Evolutionary conservation across 2,113 vertebrate genomes (phyloP).

Genomic region (Guaruba guarouba): DNA sequence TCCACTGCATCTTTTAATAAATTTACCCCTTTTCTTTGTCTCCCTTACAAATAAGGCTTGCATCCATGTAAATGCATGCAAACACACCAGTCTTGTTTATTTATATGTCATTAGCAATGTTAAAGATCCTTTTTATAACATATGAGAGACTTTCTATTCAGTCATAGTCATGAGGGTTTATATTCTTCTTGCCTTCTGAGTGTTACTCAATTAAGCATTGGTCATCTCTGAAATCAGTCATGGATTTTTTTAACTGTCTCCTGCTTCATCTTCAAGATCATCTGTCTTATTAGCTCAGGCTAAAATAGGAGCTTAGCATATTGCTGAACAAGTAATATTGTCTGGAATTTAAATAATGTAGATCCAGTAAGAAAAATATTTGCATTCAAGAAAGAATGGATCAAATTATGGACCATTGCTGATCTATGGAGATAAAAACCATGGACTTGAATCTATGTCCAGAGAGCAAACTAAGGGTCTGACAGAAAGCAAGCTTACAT

Average conservation of each 20-base stretch:
- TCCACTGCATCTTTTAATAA: background rate
- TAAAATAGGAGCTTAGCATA: constrained; percentile 37
- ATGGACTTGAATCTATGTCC: background rate
- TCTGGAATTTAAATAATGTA: constrained; percentile 52
- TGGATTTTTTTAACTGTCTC: constrained; percentile 48
- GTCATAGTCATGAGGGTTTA: background rate
- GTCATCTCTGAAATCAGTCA: constrained; percentile 23
- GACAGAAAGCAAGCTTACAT: background rate
- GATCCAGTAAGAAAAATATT: constrained; percentile 23
- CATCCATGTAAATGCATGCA: background rate
- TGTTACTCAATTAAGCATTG: background rate
- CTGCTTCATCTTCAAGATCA: constrained; percentile 36
- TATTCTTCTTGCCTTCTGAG: constrained; percentile 9
- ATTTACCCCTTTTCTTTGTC: background rate
- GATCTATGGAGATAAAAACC: constrained; percentile 21
- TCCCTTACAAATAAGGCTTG: constrained; percentile 2
- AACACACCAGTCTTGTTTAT: background rate
- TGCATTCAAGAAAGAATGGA: background rate
- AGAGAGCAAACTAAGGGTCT: background rate
- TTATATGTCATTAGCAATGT: background rate
- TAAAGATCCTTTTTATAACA: background rate
- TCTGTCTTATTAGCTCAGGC: constrained; percentile 11
- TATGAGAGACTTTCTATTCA: background rate
- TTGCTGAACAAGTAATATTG: constrained; percentile 30
- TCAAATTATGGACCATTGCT: constrained; percentile 34